A percentile compares a stretch with the other conserved stretches of the same genome.
These are phyloP conservation scores for Eristalinus sepulchralis DNA, from an alignment of 2,888 invertebrate genomes.

Conservation along the genomic window DNA sequence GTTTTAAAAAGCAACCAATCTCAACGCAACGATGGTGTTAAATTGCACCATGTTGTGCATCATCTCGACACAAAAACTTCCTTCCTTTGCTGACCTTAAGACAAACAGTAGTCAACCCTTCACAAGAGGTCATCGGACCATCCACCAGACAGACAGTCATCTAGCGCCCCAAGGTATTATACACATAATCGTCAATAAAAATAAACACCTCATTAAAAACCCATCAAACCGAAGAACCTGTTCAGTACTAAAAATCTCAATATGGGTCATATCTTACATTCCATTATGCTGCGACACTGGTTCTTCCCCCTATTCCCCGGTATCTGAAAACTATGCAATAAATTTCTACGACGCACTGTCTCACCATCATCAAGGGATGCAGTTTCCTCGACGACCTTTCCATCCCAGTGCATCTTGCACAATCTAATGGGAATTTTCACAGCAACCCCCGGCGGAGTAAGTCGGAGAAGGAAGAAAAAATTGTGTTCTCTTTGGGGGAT, in stretches of 20 bases:
- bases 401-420: constrained; percentile 6
- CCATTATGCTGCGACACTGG: constrained; percentile 15
- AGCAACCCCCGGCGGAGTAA: background rate
- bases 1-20: too few species aligned
- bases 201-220: constrained; percentile 63
- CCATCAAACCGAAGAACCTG: constrained; percentile 60
- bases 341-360: constrained; percentile 42
- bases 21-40: background rate
- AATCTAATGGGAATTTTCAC: background rate
- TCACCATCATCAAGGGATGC: constrained; percentile 32
- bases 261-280: constrained; percentile 59
- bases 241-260: constrained; percentile 57
- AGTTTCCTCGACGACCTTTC: constrained; percentile 15
- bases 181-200: constrained; percentile 57
- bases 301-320: constrained; percentile 45
- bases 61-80: background rate
- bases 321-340: constrained; percentile 69
- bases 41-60: background rate
- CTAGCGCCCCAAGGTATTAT: constrained; percentile 13
- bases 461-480: background rate
- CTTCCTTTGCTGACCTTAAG: background rate
- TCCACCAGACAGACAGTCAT: background rate
- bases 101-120: background rate
- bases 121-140: background rate
- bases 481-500: background rate